A percentile compares a stretch with the other conserved stretches of the same genome.
Conservation (phyloP, 2,888 invertebrate genomes). For the Hypomecis punctinalis region DNA sequence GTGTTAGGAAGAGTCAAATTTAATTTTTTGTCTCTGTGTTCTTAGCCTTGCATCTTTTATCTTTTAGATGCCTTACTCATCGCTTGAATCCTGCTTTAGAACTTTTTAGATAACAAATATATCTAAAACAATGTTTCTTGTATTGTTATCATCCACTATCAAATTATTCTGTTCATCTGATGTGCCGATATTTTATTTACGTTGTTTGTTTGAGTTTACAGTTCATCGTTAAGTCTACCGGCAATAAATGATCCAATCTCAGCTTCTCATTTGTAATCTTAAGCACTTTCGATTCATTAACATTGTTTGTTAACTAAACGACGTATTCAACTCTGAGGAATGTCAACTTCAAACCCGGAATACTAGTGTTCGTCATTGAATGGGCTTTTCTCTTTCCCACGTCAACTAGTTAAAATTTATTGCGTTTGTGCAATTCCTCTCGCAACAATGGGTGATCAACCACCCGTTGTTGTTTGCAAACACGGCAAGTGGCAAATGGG, state of each 20-base stretch:
- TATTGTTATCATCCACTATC: too few relatives aligned
- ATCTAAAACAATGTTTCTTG: too few relatives aligned
- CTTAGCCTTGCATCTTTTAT: too few relatives aligned
- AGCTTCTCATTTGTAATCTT: not conserved
- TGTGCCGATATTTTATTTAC: too few relatives aligned
- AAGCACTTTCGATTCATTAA: slow-evolving; percentile 19
- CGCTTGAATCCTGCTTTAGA: too few relatives aligned
- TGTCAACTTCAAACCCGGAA: slow-evolving; percentile 28
- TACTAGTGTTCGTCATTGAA: slow-evolving; percentile 17
- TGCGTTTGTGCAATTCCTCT: slow-evolving; percentile 36
- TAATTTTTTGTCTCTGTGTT: too few relatives aligned
- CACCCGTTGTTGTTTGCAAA: slow-evolving; percentile 75
- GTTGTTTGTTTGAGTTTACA: too few relatives aligned
- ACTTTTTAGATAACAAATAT: too few relatives aligned
- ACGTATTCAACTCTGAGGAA: slow-evolving; percentile 20
- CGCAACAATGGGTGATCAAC: slow-evolving; percentile 75
- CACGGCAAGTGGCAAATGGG: slow-evolving; percentile 49
- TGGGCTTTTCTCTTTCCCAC: slow-evolving; percentile 40
- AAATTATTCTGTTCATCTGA: too few relatives aligned
- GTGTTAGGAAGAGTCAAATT: too few relatives aligned
- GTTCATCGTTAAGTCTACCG: not conserved
- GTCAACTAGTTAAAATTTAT: slow-evolving; percentile 40
- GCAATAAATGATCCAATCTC: not conserved
- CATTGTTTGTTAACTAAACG: slow-evolving; percentile 13
- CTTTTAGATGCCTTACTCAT: too few relatives aligned